A percentile compares a stretch with the other conserved stretches of the same genome.
Conservation (phyloP, 53 echinoderm and acorn worm genomes). For the Echinarachnius parma region DNA sequence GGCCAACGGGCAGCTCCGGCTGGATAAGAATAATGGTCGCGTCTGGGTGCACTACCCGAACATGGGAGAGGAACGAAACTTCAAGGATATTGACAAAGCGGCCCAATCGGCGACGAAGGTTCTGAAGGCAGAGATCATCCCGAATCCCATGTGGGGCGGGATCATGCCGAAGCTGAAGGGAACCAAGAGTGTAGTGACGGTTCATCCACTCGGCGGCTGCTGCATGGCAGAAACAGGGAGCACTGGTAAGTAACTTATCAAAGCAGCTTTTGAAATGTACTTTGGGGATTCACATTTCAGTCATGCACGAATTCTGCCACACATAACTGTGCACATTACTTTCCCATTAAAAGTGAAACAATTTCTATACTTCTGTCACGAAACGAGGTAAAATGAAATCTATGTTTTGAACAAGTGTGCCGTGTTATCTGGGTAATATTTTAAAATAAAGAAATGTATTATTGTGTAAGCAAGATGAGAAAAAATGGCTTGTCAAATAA, state of each 20-base stretch:
- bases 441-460: too few relatives aligned
- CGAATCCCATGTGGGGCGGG: conserved; percentile 56
- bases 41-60: conserved; percentile 52
- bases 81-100: conserved; percentile 44
- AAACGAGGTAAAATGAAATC: background rate
- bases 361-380: background rate
- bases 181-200: conserved; percentile 45
- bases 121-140: conserved; percentile 47
- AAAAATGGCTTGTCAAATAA: too few relatives aligned
- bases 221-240: conserved; percentile 55
- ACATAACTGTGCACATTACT: too few relatives aligned
- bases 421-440: too few relatives aligned
- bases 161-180: conserved; percentile 29
- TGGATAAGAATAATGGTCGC: conserved; percentile 29
- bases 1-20: conserved; percentile 39
- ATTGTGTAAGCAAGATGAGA: too few relatives aligned
- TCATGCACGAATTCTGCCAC: background rate
- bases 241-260: background rate
- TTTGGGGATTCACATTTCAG: background rate
- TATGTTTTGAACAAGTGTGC: background rate
- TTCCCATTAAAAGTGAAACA: too few relatives aligned
- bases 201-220: conserved; percentile 66
- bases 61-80: conserved; percentile 52
- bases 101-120: conserved; percentile 40
- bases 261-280: background rate